A percentile compares a stretch with the other conserved stretches of the same genome.
Conservation (phyloP, 2,888 invertebrate species). For the Enchytraeus crypticus region DNA sequence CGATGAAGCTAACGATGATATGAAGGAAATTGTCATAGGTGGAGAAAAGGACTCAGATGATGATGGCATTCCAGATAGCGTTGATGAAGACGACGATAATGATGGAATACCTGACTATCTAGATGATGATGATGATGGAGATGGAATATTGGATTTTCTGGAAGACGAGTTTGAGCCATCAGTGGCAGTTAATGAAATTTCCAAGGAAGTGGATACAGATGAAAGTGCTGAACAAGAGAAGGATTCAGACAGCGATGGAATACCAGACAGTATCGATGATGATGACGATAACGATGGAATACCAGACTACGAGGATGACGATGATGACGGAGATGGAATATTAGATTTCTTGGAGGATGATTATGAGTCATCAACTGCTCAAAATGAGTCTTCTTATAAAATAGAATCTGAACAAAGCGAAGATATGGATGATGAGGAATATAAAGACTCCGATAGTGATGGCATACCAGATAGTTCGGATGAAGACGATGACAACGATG, state of each 20-base stretch:
- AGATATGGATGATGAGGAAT: not conserved
- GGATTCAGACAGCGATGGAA: constrained; percentile 23
- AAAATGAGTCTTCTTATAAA: constrained; percentile 31
- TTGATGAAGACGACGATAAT: constrained; percentile 27
- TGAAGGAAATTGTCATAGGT: not conserved
- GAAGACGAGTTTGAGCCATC: not conserved
- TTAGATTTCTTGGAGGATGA: constrained; percentile 12
- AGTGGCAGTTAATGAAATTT: constrained; percentile 5
- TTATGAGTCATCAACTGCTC: not conserved
- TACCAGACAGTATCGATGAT: constrained; percentile 11
- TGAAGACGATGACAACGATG: constrained; percentile 18
- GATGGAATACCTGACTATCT: constrained; percentile 10
- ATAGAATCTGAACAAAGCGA: constrained; percentile 29
- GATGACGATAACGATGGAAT: constrained; percentile 36
- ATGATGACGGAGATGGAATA: constrained; percentile 19
- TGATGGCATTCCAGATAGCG: constrained; percentile 26
- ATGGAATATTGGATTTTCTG: constrained; percentile 18
- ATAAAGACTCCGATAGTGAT: constrained; percentile 33
- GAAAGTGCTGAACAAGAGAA: constrained; percentile 25
- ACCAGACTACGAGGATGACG: constrained; percentile 2
- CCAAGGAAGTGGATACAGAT: constrained; percentile 16
- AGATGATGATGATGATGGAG: constrained; percentile 16
- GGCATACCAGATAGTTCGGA: constrained; percentile 24
- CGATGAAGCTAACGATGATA: constrained; percentile 14
- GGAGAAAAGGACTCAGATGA: constrained; percentile 11